Evolutionary conservation across 2,888 invertebrate species (phyloP), one percentile per base, ranked within the genome.

Genomic region (Pterostichus niger): DNA sequence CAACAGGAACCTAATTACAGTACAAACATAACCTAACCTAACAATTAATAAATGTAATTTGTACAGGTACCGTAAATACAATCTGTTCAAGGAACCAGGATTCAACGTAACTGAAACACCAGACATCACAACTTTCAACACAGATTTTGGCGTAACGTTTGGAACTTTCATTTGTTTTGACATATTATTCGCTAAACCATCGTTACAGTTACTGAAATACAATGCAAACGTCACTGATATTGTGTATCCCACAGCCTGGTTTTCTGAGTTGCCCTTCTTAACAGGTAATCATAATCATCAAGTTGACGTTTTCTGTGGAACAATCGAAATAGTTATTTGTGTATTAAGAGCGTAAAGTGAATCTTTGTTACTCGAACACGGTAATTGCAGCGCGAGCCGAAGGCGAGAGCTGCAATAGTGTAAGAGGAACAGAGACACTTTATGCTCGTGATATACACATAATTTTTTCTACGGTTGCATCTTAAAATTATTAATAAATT

Each of bases 81-180:
- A 92, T 87, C 87, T 92, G 13, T 92, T 89, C 84, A 84, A 85
- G 2, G 92, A 92, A 85, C 83, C 84, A 0, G 86, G 87, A 15
- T 90, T 91, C 84, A 88, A 90, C 71, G 84, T 84, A 0, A 87
- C 89, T 0, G 4, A 82, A 0, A 15, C 49, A 33, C 87, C 88
- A 0, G 90, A 91, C 82, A 44, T 89, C 15, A 87, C 89, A 0
- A 89, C 88, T 1, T 92, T 92, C 83, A 86, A 88, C 3, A 91
- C 92, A 0, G 92, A 92, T 85, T 92, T 92, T 85, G 91, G 91
- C 2, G 91, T 91, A 0, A 89, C 87, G 49, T 92, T 93, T 84
- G 93, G 93, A 5, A 88, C 91, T 11, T 90, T 92, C 83, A 91
- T 90, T n/a, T 93, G 93, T 85, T 93, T 92, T 86, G 93, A 93